Evolutionary conservation across 2,888 invertebrate genomes (phyloP).

Genomic region (Tiliacea aurago): DNA sequence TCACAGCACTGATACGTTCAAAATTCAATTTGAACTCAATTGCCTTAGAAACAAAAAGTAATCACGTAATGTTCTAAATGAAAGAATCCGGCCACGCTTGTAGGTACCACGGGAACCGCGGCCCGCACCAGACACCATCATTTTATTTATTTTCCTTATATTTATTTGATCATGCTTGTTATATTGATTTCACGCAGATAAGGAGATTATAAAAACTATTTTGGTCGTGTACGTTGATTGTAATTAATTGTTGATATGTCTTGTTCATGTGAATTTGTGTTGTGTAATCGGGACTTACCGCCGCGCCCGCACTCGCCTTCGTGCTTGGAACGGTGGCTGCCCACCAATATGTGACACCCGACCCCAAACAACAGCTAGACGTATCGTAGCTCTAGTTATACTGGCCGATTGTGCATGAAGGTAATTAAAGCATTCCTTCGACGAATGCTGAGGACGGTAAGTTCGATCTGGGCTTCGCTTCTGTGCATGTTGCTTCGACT

Average conservation of each 20-base stretch:
- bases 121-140: conserved; percentile 81
- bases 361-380: conserved; percentile 82
- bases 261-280: conserved; percentile 91
- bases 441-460: conserved; percentile 88
- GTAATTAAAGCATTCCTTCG: conserved; percentile 86
- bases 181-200: conserved; percentile 81
- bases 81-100: conserved; percentile 60
- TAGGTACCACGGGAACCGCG: conserved; percentile 73
- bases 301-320: conserved; percentile 89
- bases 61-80: conserved; percentile 49
- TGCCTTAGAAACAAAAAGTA: conserved; percentile 44
- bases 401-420: conserved; percentile 86
- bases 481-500: conserved; percentile 68
- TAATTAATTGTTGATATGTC: conserved; percentile 85
- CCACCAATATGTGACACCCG: conserved; percentile 85
- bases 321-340: conserved; percentile 85
- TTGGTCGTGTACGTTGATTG: conserved; percentile 89
- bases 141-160: conserved; percentile 75
- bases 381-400: conserved; percentile 85
- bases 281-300: conserved; percentile 85
- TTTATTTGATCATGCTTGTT: conserved; percentile 84
- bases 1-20: conserved; percentile 70
- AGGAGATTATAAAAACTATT: conserved; percentile 88
- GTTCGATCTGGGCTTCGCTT: conserved; percentile 83
- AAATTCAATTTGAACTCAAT: conserved; percentile 55